Evolutionary conservation across 2,888 invertebrate species (phyloP).

Genomic region (Meta bourneti): DNA sequence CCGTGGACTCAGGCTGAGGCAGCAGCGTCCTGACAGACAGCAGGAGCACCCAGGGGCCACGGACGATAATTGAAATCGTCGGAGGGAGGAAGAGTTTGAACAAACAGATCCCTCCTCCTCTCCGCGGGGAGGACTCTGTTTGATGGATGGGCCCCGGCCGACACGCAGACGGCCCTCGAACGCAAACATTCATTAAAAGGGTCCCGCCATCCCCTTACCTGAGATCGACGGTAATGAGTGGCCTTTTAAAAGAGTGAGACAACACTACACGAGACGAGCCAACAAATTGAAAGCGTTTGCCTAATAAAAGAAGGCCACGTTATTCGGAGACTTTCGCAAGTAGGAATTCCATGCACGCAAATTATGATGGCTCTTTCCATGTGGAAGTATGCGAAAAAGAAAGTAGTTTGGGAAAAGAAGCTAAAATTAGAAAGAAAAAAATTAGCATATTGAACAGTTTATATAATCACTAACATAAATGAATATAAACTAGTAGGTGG

Average conservation of each 20-base stretch:
- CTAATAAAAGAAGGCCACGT: background rate
- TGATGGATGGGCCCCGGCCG: constrained; percentile 61
- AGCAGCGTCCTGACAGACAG: constrained; percentile 37
- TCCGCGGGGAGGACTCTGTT: constrained; percentile 28
- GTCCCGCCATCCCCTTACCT: constrained; percentile 29
- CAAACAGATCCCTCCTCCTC: constrained; percentile 60
- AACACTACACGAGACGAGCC: constrained; percentile 1
- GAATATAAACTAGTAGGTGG: no score
- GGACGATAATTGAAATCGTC: constrained; percentile 70
- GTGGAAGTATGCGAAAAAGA: no score
- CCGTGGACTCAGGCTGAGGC: background rate
- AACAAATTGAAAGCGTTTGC: constrained; percentile 68
- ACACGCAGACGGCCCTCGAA: constrained; percentile 46
- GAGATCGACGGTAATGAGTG: constrained; percentile 69
- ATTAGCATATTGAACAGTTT: no score
- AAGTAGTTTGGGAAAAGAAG: no score
- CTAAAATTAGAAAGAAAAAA: no score
- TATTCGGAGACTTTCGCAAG: background rate
- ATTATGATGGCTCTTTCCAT: no score
- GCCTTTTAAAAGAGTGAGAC: constrained; percentile 55
- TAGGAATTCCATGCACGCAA: no score
- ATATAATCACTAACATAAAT: no score
- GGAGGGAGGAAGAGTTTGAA: constrained; percentile 31
- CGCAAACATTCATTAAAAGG: constrained; percentile 76
- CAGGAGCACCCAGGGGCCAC: constrained; percentile 21